Base-by-base conservation (phyloP, 2,888 invertebrate species). In the Erebia epiphron region DNA sequence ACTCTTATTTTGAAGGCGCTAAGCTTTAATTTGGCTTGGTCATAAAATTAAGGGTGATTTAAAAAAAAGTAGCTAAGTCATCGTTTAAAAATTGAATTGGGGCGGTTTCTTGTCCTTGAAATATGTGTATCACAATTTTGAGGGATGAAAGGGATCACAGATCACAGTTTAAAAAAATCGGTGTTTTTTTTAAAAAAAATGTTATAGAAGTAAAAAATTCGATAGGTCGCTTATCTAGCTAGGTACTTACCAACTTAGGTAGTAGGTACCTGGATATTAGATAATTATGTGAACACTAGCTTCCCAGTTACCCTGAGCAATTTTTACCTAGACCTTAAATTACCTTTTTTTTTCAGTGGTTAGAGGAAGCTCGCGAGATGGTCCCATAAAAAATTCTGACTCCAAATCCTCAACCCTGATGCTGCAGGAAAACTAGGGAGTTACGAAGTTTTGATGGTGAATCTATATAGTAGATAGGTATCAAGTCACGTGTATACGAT, bases 11-110 rank as follows among this genome's bases (percentile, higher is more conserved):
- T 49, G 2, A 8, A 10, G 14, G 11, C 0, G 0, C 5, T 65
- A 71, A 18, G 64, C 13, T 64, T 11, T 35, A 52, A 43, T 67
- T 49, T 69, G 5, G 35, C 9, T 56, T 35, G 43, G 43, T 35
- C 1, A 10, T n/a, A 2, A 13, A 49, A 2, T 50, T 16, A 58
- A 49, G 69, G 67, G 69, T 61, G 46, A 54, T 18, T 43, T 69
- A 26, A 21, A 43, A 64, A 70, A 70, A 26, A 26, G 26, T 70
- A 58, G 75, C 75, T 50, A 67, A 68, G 75, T 75, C 75, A 75
- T 74, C 73, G 64, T 69, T 67, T 68, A 64, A 71, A 67, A 71
- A 73, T 74, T 73, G 70, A 68, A 67, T 73, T 70, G 64, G 70
- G 64, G 72, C 52, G 50, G 66, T 66, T 69, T 73, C 68, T 69